phyloP scores from a whole-genome alignment of 30 jellyfish, hydroid and myxozoan genomes.

The Haliclystus octoradiatus region DNA sequence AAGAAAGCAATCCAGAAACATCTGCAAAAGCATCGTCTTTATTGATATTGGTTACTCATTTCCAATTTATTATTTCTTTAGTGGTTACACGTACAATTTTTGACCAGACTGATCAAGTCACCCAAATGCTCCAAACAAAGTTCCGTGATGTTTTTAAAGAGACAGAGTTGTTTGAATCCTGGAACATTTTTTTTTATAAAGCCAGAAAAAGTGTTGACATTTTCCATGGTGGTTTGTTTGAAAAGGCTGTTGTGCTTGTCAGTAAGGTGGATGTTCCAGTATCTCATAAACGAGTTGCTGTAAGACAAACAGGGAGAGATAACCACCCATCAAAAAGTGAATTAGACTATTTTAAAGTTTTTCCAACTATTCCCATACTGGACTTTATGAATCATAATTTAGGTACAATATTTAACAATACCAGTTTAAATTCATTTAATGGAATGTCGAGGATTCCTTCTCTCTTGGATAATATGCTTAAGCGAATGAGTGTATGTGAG shows the following conservation, averaged over 20 bases:
- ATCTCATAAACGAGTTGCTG: not conserved
- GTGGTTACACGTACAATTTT: not conserved
- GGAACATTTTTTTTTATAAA: not conserved
- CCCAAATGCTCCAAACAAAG: not conserved
- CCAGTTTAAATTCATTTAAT: no score
- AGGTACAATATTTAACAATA: no score
- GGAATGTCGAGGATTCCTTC: no score
- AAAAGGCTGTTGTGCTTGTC: not conserved
- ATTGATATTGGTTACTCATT: not conserved
- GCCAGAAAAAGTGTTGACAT: not conserved
- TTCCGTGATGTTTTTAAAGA: not conserved
- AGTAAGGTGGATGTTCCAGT: not conserved
- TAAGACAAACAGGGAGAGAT: constrained; percentile 2
- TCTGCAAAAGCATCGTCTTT: not conserved
- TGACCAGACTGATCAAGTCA: not conserved
- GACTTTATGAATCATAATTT: no score
- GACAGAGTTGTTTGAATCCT: not conserved
- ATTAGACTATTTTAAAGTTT: not conserved
- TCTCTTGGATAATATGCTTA: no score
- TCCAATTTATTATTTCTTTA: not conserved
- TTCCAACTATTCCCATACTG: constrained; percentile 1
- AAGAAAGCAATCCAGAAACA: no score
- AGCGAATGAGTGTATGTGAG: no score
- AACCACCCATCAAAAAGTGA: not conserved
- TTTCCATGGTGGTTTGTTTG: not conserved